phyloP scores from a whole-genome alignment of 2,113 vertebrate species.

The Holacanthus passer region DNA sequence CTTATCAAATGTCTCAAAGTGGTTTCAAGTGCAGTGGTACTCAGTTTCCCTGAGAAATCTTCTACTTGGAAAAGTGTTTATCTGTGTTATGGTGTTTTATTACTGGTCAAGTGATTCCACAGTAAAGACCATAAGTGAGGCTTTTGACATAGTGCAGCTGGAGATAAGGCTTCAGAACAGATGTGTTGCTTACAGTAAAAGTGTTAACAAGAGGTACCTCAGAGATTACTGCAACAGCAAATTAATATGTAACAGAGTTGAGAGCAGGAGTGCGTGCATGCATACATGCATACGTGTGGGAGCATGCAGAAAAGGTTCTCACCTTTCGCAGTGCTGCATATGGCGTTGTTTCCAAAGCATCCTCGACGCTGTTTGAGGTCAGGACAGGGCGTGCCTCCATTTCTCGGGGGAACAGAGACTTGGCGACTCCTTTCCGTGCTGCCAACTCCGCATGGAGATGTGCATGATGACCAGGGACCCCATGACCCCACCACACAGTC shows the following conservation, averaged over 20 bases:
- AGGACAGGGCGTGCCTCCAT: slow-evolving; percentile 88
- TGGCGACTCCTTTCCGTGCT: slow-evolving; percentile 88
- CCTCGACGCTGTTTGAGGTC: slow-evolving; percentile 91
- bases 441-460: slow-evolving; percentile 86
- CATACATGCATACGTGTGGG: neutral
- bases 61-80: slow-evolving; percentile 28
- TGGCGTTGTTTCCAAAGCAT: slow-evolving; percentile 85
- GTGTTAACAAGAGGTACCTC: slow-evolving; percentile 15
- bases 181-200: slow-evolving; percentile 43
- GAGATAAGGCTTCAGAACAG: slow-evolving; percentile 52
- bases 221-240: slow-evolving; percentile 42
- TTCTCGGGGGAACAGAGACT: slow-evolving; percentile 87
- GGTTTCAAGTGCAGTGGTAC: neutral
- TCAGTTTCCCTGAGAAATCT: slow-evolving; percentile 8
- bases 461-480: slow-evolving; percentile 90
- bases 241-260: slow-evolving; percentile 27
- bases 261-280: neutral
- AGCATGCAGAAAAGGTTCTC: slow-evolving; percentile 11
- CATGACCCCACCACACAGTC: slow-evolving; percentile 88
- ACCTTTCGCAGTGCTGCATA: slow-evolving; percentile 86
- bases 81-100: slow-evolving; percentile 19
- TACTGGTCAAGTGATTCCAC: slow-evolving; percentile 12
- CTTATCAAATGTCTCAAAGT: neutral
- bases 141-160: slow-evolving; percentile 55
- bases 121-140: slow-evolving; percentile 6